Evolutionary conservation across 2,888 invertebrate genomes (phyloP), one percentile per base, ranked within the genome.

Genomic region (Allophyes oxyacanthae): DNA sequence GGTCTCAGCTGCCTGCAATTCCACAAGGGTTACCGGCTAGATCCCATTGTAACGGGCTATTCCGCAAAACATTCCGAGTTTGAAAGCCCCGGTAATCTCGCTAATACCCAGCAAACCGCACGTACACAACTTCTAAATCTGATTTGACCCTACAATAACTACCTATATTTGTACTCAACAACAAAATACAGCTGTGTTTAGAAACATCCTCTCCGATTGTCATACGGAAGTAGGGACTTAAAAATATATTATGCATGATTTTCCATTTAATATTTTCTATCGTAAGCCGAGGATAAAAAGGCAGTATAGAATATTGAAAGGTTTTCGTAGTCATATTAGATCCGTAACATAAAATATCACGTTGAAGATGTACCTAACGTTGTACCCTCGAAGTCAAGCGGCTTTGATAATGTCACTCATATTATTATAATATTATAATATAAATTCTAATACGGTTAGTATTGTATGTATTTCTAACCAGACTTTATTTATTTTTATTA

Each of bases 21-120:
- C 80, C 72, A 64, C 72, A 76, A 77, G 71, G 79, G 77, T 71
- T 75, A 56, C 73, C 41, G 49, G 45, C 62, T 67, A 67, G 73
- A 72, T 70, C 72, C 76, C 67, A 65, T 59, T 64, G 72, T 75
- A 75, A 72, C 73, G 70, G 78, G 72, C 76, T 72, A 77, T 81
- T 78, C 64, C 75, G 70, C 83, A 78, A 81, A 85, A 83, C 79
- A 83, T 81, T 81, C 74, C 74, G 62, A 74, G 77, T 80, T 82
- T 77, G 78, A 76, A 77, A 79, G 74, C 75, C 71, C 63, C 68
- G 38, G 78, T 84, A 84, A 85, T 81, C 80, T 78, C 69, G 64
- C 78, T 85, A 83, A 84, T 84, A 82, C 83, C 79, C 77, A 73
- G 73, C 77, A 76, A 83, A 83, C 83, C 83, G 73, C 85, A 83